Conservation (phyloP, 2,888 invertebrate genomes). For the Smittia aterrima region DNA sequence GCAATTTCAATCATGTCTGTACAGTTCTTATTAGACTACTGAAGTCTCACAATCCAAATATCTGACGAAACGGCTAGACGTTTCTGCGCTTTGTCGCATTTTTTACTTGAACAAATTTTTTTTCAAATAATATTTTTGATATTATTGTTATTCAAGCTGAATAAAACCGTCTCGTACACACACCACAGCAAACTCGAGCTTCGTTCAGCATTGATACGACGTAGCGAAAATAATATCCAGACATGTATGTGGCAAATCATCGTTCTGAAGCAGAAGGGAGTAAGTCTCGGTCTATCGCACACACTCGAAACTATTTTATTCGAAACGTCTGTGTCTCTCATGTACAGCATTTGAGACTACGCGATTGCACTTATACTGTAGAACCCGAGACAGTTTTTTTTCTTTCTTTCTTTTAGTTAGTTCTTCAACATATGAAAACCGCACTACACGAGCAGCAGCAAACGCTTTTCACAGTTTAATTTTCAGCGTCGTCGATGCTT, state of each 20-base stretch:
- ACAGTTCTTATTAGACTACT: slow-evolving; percentile 39
- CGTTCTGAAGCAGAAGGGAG: slow-evolving; percentile 7
- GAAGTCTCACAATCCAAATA: slow-evolving; percentile 39
- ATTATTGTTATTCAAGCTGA: slow-evolving; percentile 31
- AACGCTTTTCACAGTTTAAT: neutral
- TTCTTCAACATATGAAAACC: slow-evolving; percentile 14
- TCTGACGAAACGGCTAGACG: slow-evolving; percentile 42
- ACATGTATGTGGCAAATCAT: slow-evolving; percentile 25
- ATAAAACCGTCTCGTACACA: slow-evolving; percentile 37
- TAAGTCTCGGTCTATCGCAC: slow-evolving; percentile 5
- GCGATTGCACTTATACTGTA: slow-evolving; percentile 17
- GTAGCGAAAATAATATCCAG: slow-evolving; percentile 17
- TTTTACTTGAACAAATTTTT: slow-evolving; percentile 38
- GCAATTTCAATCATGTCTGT: slow-evolving; percentile 34
- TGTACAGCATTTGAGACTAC: slow-evolving; percentile 5
- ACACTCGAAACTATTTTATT: neutral
- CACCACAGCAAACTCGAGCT: neutral
- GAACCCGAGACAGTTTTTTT: neutral
- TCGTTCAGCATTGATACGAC: neutral
- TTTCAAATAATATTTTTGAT: slow-evolving; percentile 39
- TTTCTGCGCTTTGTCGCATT: slow-evolving; percentile 40
- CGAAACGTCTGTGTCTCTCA: neutral
- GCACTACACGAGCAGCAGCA: slow-evolving; percentile 16
- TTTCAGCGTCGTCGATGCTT: slow-evolving; percentile 14
- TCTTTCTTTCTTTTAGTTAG: neutral